Percentiles rank a stretch among this genome's conserved stretches.
Evolutionary conservation across 1,140 invertebrate species (phyloP).

Genomic region (Drosophila burlai): DNA sequence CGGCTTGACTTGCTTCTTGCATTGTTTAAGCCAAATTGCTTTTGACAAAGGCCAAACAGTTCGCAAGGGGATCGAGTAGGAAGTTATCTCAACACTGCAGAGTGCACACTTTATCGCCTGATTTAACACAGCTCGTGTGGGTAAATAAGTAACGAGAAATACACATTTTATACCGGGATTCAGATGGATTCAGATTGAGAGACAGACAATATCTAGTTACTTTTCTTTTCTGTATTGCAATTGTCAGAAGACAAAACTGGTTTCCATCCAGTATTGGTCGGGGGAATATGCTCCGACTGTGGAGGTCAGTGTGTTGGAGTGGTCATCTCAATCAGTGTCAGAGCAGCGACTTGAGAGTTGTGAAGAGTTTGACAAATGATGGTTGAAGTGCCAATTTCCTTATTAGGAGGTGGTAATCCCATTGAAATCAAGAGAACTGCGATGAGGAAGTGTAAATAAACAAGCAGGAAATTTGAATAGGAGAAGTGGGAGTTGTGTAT

Average conservation of each 20-base stretch:
- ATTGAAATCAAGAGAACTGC: neutral
- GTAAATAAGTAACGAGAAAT: slow-evolving; percentile 30
- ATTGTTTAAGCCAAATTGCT: slow-evolving; percentile 77
- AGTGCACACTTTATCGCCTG: slow-evolving; percentile 57
- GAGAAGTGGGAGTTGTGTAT: neutral
- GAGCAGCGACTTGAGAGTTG: slow-evolving; percentile 14
- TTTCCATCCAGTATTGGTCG: slow-evolving; percentile 12
- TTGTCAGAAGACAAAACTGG: slow-evolving; percentile 17
- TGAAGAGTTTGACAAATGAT: slow-evolving; percentile 64
- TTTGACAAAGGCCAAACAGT: slow-evolving; percentile 47
- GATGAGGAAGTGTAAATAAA: slow-evolving; percentile 16
- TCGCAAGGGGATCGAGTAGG: slow-evolving; percentile 20
- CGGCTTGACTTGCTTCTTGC: slow-evolving; percentile 56
- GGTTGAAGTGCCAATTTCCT: slow-evolving; percentile 61
- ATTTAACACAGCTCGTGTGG: slow-evolving; percentile 44
- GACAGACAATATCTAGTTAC: slow-evolving; percentile 16
- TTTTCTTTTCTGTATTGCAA: slow-evolving; percentile 16
- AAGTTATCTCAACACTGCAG: slow-evolving; percentile 47
- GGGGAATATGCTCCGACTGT: neutral
- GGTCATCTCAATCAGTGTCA: slow-evolving; percentile 53
- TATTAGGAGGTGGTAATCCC: slow-evolving; percentile 31
- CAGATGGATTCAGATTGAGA: neutral
- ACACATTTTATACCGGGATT: slow-evolving; percentile 4
- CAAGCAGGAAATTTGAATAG: slow-evolving; percentile 8
- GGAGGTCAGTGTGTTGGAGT: slow-evolving; percentile 24